Evolutionary conservation across 2,888 invertebrate genomes (phyloP).

Genomic region (Tetranychus truncatus): DNA sequence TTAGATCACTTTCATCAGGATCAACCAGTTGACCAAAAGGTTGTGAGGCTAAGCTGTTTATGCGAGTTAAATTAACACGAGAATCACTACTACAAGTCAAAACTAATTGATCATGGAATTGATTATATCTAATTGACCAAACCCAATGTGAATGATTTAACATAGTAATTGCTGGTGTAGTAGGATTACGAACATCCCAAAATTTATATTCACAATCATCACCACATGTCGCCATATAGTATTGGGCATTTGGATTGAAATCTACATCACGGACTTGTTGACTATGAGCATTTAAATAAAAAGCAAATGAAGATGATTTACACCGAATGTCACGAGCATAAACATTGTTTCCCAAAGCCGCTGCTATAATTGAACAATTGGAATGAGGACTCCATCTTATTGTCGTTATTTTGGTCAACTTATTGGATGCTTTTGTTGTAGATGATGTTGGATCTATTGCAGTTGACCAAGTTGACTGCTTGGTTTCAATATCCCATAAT

Average conservation of each 20-base stretch:
- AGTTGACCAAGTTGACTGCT: neutral
- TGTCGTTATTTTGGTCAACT: slow-evolving; percentile 55
- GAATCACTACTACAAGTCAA: slow-evolving; percentile 87
- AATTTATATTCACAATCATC: slow-evolving; percentile 88
- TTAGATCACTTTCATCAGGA: slow-evolving; percentile 34
- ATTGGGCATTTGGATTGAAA: slow-evolving; percentile 94
- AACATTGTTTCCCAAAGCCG: slow-evolving; percentile 64
- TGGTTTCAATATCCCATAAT: slow-evolving; percentile 51
- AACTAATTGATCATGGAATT: slow-evolving; percentile 86
- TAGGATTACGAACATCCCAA: slow-evolving; percentile 77
- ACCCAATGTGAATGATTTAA: slow-evolving; percentile 45
- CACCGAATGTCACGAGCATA: slow-evolving; percentile 69
- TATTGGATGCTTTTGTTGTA: slow-evolving; percentile 35
- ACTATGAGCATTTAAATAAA: slow-evolving; percentile 67
- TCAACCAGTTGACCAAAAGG: slow-evolving; percentile 42
- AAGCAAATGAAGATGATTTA: slow-evolving; percentile 42
- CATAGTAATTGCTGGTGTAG: slow-evolving; percentile 52
- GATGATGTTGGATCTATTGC: slow-evolving; percentile 7
- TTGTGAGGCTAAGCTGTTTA: slow-evolving; percentile 70
- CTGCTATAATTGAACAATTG: slow-evolving; percentile 61
- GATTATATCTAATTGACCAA: slow-evolving; percentile 84
- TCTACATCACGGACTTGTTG: slow-evolving; percentile 76
- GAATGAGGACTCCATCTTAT: slow-evolving; percentile 94
- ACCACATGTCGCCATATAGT: slow-evolving; percentile 76
- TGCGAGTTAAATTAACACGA: slow-evolving; percentile 66